Evolutionary conservation across 2,797 vertebrate species (phyloP).

Genomic region (Smutsia gigantea): DNA sequence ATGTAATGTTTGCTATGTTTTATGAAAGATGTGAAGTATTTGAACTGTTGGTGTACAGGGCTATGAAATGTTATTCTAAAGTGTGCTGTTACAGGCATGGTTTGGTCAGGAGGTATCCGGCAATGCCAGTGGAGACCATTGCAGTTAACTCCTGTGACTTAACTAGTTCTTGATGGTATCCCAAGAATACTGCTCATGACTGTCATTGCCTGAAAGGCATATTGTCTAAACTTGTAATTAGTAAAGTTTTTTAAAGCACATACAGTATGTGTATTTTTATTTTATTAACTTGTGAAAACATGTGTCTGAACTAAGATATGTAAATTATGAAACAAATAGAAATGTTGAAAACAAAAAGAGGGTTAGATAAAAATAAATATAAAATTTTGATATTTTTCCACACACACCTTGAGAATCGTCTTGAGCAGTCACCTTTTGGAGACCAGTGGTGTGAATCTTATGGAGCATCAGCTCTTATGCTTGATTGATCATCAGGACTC

Average conservation of each 20-base stretch:
- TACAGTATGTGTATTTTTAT: not conserved
- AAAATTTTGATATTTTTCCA: not conserved
- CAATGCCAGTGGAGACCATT: not conserved
- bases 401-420: not conserved
- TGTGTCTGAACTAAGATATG: not conserved
- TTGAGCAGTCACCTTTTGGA: not conserved
- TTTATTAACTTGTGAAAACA: not conserved
- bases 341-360: not conserved
- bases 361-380: not conserved
- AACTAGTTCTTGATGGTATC: not conserved
- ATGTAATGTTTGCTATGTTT: not conserved
- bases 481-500: not conserved
- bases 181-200: not conserved
- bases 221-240: not conserved
- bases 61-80: not conserved
- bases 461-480: not conserved
- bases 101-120: not conserved
- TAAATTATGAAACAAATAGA: not conserved
- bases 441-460: not conserved
- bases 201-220: not conserved
- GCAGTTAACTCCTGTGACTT: not conserved
- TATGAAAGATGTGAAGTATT: not conserved
- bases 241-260: not conserved
- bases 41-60: not conserved
- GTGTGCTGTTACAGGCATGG: not conserved